Percentiles rank a stretch among this genome's conserved stretches.
Conservation (phyloP, 2,113 vertebrate genomes). For the Isurus oxyrinchus region DNA sequence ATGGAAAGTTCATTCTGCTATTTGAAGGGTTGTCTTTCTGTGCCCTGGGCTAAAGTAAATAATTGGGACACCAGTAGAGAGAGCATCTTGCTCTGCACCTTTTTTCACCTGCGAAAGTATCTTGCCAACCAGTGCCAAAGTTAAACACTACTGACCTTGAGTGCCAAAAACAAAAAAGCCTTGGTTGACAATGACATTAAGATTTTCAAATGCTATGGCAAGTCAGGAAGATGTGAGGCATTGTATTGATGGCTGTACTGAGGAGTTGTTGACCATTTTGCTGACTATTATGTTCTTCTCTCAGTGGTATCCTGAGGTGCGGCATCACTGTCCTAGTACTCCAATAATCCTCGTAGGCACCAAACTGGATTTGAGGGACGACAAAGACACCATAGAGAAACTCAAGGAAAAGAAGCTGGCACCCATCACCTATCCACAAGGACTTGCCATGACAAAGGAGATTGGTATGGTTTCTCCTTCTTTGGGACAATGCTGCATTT, state of each 20-base stretch:
- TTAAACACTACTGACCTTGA: background rate
- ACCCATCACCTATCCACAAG: conserved; percentile 69
- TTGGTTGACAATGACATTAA: too few relatives aligned
- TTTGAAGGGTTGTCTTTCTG: background rate
- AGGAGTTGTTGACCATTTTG: too few relatives aligned
- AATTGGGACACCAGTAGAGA: background rate
- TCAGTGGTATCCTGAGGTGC: conserved; percentile 70
- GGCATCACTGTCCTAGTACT: conserved; percentile 71
- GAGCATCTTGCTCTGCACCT: background rate
- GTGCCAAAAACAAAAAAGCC: background rate
- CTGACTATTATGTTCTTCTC: background rate
- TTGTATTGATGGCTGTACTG: too few relatives aligned
- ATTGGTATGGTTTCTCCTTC: conserved; percentile 54
- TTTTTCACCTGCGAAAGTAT: background rate
- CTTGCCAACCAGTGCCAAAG: background rate
- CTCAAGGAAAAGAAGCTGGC: conserved; percentile 73
- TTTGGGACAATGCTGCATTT: background rate
- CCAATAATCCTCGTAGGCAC: conserved; percentile 75
- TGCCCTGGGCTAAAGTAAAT: background rate
- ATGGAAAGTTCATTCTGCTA: background rate
- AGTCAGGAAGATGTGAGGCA: too few relatives aligned
- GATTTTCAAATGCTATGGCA: too few relatives aligned
- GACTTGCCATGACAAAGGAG: conserved; percentile 70
- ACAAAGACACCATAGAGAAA: conserved; percentile 74
- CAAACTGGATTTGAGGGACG: conserved; percentile 70